Percentiles rank a stretch among this genome's conserved stretches.
Evolutionary conservation across 2,888 invertebrate genomes (phyloP).

Genomic region (Parnassius apollo): DNA sequence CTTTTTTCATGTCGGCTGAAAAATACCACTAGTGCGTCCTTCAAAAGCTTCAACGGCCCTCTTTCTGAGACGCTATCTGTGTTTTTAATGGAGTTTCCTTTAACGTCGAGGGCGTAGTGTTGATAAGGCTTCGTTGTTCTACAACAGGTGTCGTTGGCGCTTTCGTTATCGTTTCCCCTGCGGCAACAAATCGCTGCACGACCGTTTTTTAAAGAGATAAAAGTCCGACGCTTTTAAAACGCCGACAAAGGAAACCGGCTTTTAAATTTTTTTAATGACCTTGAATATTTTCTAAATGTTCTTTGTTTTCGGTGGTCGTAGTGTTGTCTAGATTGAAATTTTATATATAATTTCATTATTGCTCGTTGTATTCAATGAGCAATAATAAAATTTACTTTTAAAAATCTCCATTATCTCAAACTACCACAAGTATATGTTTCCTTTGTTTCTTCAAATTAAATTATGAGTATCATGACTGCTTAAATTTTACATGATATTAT

Average conservation of each 20-base stretch:
- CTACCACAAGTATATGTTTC: no score
- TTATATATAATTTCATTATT: no score
- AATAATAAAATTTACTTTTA: no score
- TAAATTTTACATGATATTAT: no score
- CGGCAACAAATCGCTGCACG: conserved; percentile 22
- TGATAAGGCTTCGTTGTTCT: conserved; percentile 12
- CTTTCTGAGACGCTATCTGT: conserved; percentile 12
- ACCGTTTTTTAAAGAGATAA: conserved; percentile 27
- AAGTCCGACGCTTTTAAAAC: conserved; percentile 30
- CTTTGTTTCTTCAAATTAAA: no score
- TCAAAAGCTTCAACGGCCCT: conserved; percentile 27
- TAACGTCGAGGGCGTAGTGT: conserved; percentile 2
- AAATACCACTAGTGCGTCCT: background rate
- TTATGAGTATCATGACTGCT: no score
- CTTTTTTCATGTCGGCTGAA: background rate
- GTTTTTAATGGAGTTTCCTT: conserved; percentile 27
- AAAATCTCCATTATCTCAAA: no score
- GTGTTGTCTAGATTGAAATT: background rate
- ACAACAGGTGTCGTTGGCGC: conserved; percentile 57
- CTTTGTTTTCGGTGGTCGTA: background rate
- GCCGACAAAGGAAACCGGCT: conserved; percentile 31
- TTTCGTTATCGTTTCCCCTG: conserved; percentile 27
- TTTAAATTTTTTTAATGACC: conserved; percentile 36
- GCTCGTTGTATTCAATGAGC: no score
- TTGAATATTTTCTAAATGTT: conserved; percentile 29